phyloP scores from a whole-genome alignment of 2,888 invertebrate species.

The Cepaea hortensis region DNA sequence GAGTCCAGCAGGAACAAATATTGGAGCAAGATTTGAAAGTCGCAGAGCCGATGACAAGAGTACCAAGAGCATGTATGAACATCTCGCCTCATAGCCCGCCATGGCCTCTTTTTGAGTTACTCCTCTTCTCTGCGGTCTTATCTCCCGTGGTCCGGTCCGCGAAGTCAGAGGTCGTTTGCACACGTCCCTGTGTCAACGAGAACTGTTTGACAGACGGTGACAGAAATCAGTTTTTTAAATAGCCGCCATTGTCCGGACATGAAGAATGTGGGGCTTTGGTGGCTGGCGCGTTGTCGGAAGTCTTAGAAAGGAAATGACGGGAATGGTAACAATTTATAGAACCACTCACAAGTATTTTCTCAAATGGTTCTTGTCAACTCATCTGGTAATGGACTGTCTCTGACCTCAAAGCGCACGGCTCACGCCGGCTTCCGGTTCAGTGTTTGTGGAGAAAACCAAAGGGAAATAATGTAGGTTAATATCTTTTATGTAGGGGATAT shows the following conservation, averaged over 20 bases:
- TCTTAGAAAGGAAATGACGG: slow-evolving; percentile 33
- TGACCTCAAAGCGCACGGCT: slow-evolving; percentile 14
- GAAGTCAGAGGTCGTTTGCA: slow-evolving; percentile 30
- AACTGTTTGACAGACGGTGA: slow-evolving; percentile 32
- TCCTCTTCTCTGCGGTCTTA: slow-evolving; percentile 18
- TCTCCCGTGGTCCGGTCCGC: background rate
- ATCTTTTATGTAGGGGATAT: too few species aligned
- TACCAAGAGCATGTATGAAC: background rate
- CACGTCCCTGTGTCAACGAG: slow-evolving; percentile 29
- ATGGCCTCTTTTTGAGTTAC: slow-evolving; percentile 8
- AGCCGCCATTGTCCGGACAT: slow-evolving; percentile 28
- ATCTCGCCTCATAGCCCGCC: slow-evolving; percentile 8
- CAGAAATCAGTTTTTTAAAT: slow-evolving; percentile 43
- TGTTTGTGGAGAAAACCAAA: background rate
- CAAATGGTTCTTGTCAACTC: slow-evolving; percentile 19
- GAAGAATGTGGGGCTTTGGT: slow-evolving; percentile 17
- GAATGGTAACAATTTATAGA: slow-evolving; percentile 33
- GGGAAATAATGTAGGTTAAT: background rate
- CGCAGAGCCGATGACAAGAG: slow-evolving; percentile 18
- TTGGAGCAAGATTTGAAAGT: slow-evolving; percentile 37
- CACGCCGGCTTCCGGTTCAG: slow-evolving; percentile 5
- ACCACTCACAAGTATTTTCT: background rate
- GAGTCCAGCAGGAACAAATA: slow-evolving; percentile 19
- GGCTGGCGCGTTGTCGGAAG: slow-evolving; percentile 22
- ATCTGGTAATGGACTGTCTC: slow-evolving; percentile 6